Base-by-base conservation (phyloP, 2,888 invertebrate species). In the Argyresthia albistria region DNA sequence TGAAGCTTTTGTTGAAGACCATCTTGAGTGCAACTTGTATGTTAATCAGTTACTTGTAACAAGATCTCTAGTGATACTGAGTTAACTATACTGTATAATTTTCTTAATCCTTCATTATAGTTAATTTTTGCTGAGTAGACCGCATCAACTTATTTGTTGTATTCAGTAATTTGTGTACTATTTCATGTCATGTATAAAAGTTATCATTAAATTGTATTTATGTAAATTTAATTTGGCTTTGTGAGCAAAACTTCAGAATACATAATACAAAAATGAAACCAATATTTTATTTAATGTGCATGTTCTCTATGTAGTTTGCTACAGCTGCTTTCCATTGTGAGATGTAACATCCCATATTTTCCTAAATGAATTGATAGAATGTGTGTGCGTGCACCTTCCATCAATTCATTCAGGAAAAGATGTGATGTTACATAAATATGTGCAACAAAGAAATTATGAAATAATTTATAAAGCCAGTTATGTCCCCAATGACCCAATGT, bases 221-320 rank as follows among this genome's bases (percentile, higher is more conserved):
- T 86, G 82, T 86, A 81, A 79, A 82, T 81, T 86, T 86, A 69
- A 81, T 86, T 87, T 86, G 82, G 87, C 86, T 86, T 87, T 86
- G 86, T 84, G 83, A 84, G 78, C 75, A 83, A n/a, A 77, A 67
- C 77, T 83, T 83, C 81, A 80, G 75, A 87, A 86, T 86, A 86
- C 86, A 86, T 81, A 82, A 82, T 80, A 84, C 81, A 84, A 81
- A 84, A 86, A 79, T 77, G 75, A 78, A 74, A 81, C 69, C 70
- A 75, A 73, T 87, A 76, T 83, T 84, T 87, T 70, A 83, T 84
- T 87, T 81, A 47, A 25, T 25, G 25, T 25, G 25, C 25, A 25
- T 25, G 2, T 25, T n/a, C n/a, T n/a, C n/a, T n/a, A n/a, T n/a
- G n/a, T 4, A 25, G 25, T 25, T 25, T 25, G 2, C 25, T 25